A percentile compares a stretch with the other conserved stretches of the same genome.
Evolutionary conservation across 1,140 invertebrate species (phyloP).

Genomic region (Papilio dardanus): DNA sequence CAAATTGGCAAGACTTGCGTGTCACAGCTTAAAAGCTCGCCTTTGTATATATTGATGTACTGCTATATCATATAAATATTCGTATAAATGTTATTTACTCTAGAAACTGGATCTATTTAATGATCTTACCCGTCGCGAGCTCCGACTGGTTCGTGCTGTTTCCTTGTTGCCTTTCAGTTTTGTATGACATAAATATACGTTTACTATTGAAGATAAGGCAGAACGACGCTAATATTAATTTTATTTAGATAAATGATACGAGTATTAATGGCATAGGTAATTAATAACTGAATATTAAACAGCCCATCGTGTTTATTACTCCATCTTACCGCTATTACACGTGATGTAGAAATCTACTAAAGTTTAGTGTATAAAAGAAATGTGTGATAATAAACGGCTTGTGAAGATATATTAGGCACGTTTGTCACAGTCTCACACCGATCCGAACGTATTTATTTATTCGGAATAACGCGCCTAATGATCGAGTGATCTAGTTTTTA

Average conservation of each 20-base stretch:
- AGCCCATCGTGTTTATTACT: neutral
- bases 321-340: neutral
- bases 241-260: neutral
- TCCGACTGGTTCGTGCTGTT: neutral
- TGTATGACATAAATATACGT: neutral
- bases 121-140: neutral
- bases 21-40: neutral
- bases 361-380: neutral
- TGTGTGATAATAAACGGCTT: conserved; percentile 1
- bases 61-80: neutral
- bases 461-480: conserved; percentile 44
- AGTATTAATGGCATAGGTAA: neutral
- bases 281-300: neutral
- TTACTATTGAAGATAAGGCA: neutral
- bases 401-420: conserved; percentile 11
- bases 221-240: neutral
- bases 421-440: conserved; percentile 17
- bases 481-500: conserved; percentile 53
- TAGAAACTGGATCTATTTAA: conserved; percentile 1
- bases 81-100: neutral
- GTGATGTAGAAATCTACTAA: neutral
- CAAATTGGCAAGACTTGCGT: neutral
- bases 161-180: neutral
- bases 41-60: neutral
- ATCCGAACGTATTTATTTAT: conserved; percentile 23